Evolutionary conservation across 1,140 invertebrate genomes (phyloP).

Genomic region (Cyrtorhinus lividipennis): DNA sequence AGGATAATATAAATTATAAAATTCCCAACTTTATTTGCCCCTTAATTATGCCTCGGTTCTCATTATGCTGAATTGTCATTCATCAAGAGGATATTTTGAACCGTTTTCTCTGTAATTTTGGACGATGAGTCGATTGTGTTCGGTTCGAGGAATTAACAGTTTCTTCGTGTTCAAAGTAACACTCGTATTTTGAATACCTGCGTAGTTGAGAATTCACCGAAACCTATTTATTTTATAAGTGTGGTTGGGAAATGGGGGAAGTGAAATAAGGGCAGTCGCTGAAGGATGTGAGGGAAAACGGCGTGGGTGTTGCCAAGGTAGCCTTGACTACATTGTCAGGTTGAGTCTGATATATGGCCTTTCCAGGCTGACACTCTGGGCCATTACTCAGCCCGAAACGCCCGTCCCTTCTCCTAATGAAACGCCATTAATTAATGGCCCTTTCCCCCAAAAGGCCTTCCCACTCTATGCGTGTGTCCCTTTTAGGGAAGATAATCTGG

Average conservation of each 20-base stretch:
- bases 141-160: no score
- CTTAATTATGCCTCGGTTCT: no score
- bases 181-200: no score
- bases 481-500: constrained; percentile 13
- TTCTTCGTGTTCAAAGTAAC: no score
- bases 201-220: no score
- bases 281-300: background rate
- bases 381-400: constrained; percentile 5
- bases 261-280: background rate
- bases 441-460: background rate
- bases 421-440: constrained; percentile 11
- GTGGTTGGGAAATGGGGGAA: background rate
- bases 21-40: no score
- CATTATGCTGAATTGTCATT: no score
- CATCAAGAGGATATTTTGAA: no score
- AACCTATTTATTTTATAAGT: no score
- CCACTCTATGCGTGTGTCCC: background rate
- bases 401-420: background rate
- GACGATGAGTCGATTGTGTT: no score
- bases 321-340: constrained; percentile 8
- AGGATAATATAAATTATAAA: no score
- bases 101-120: no score
- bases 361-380: background rate
- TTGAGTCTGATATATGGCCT: constrained; percentile 14
- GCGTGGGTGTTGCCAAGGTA: constrained; percentile 5